Evolutionary conservation across 2,797 vertebrate genomes (phyloP), one percentile per base, ranked within the genome.

Genomic region (Emys orbicularis): DNA sequence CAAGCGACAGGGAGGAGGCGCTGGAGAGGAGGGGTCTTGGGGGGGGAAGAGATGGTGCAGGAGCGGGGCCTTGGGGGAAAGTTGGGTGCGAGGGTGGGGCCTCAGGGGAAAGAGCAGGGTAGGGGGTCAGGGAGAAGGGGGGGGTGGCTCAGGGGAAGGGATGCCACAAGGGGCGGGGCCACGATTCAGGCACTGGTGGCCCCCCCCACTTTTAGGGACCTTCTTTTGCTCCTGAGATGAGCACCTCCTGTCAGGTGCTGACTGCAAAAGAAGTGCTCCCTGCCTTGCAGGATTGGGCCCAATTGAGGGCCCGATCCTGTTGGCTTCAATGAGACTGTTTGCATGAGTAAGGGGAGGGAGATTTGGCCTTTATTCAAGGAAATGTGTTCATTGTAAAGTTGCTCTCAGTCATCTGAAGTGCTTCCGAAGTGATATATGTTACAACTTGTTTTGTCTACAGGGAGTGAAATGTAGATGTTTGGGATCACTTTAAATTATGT

Each of bases 401-500:
- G 61, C 49, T 61, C 81, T 90, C 92, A 76, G 87, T 87, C 72
- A 83, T 12, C 90, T 25, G 54, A 16, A 84, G 86, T 54, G 86
- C 89, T 89, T 85, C 81, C 16, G 79, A 27, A 94, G 53, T 77
- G 83, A 77, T 83, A 76, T 4, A 1, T 0, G 0, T 50, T 89
- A 86, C 65, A 37, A 57, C 50, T 53, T 95, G 89, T 94, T 96
- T 94, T 95, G 96, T 92, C 96, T 94, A 87, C 85, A 77, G 86
- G 53, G 81, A 65, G 1, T 0, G 5, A 86, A 56, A 90, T 6
- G 57, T 53, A 94, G 80, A 52, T 3, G 1, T 29, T 15, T 8
- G 72, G 90, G 25, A 79, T 80, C 50, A 12, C 50, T 89, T 82
- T 41, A 92, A 87, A 90, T 91, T 19, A 82, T 23, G 50, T 41